Evolutionary conservation across 2,113 vertebrate genomes (phyloP), one percentile per base, ranked within the genome.

Genomic region (Erinaceus europaeus): DNA sequence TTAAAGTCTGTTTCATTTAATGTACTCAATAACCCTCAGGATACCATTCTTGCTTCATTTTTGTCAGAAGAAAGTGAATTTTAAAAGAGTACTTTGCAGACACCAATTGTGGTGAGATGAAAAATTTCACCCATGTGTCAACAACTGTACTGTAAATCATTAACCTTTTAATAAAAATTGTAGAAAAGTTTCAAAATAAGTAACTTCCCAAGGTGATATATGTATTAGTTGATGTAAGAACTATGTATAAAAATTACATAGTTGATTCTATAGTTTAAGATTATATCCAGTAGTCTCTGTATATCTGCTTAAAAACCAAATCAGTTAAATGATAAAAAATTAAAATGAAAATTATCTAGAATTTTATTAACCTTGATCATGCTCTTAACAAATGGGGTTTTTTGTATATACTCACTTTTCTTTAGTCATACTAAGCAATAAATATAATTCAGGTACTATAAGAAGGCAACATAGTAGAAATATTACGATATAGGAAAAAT

Each of bases 401-500:
- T 87, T n/a, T n/a, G 74, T 88, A 84, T 0, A 2, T n/a, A 61
- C 61, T 90, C 71, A 86, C 57, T 92, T 87, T 67, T 27, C 8
- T 59, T 17, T n/a, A 92, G 38, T 74, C 74, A 86, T 32, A 50
- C 52, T 91, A 95, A 95, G 86, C 71, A 89, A 88, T 92, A 88
- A 62, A 82, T 59, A 83, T 34, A 89, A 84, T 50, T 73, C 9
- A 20, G 72, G 6, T 59, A 75, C 52, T 53, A 74, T 46, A 36
- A 0, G 94, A 20, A 72, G 32, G 68, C 40, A 67, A 12, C 68
- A 3, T 6, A 12, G 88, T 25, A 72, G n/a, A 72, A 72, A 21
- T 11, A 79, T 52, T 88, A 61, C 1, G 46, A 59, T 32, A 78
- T 25, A 90, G 52, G 11, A 88, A 92, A 90, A 0, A 0, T 84